phyloP scores from a whole-genome alignment of 2,888 invertebrate species.

The Apamea crenata region DNA sequence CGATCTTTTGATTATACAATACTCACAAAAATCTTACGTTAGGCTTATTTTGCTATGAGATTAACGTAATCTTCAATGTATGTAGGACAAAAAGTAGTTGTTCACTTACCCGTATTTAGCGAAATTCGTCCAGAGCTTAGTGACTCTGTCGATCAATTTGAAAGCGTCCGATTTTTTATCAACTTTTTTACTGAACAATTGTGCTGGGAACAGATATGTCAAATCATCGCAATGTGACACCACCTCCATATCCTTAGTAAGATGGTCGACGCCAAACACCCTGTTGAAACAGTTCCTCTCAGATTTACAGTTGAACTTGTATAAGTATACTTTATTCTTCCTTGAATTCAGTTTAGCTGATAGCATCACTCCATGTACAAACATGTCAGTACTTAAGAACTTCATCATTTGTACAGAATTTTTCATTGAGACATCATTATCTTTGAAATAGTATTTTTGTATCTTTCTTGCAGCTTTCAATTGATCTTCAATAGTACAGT shows the following conservation, averaged over 20 bases:
- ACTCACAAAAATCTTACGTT: not conserved
- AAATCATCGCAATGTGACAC: constrained; percentile 77
- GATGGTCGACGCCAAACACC: constrained; percentile 60
- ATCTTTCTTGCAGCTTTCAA: constrained; percentile 74
- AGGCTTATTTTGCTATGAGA: not conserved
- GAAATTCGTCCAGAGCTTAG: constrained; percentile 82
- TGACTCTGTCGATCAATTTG: constrained; percentile 74
- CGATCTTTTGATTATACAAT: not conserved
- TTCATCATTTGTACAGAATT: constrained; percentile 68
- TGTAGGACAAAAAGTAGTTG: not conserved
- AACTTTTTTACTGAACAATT: constrained; percentile 63
- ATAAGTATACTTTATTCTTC: constrained; percentile 74
- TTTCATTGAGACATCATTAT: constrained; percentile 65
- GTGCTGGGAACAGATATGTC: constrained; percentile 74
- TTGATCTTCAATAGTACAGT: constrained; percentile 71
- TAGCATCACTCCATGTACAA: constrained; percentile 69
- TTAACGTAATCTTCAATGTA: not conserved
- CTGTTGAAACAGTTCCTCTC: constrained; percentile 74
- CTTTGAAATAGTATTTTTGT: constrained; percentile 74
- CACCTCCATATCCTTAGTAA: constrained; percentile 60
- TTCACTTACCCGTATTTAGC: constrained; percentile 81
- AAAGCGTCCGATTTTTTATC: constrained; percentile 69
- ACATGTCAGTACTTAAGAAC: constrained; percentile 69
- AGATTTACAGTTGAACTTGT: constrained; percentile 77
- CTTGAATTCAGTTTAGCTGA: constrained; percentile 69